These are phyloP conservation scores for Dryadula phaetusa DNA, from an alignment of 2,888 invertebrate genomes.

Conservation along the genomic window DNA sequence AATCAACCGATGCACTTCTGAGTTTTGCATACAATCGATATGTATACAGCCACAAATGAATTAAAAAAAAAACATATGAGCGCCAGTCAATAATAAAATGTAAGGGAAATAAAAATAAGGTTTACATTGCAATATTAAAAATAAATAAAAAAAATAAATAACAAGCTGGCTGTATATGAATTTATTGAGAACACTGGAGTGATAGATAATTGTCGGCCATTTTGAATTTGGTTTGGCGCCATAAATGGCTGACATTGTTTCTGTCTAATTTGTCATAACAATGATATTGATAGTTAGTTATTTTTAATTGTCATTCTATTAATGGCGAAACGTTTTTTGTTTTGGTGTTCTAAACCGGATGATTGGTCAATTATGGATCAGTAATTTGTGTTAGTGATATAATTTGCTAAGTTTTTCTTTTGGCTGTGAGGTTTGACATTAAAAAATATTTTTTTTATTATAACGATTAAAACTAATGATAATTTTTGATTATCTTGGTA, in stretches of 20 bases:
- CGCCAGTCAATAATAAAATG: slow-evolving; percentile 12
- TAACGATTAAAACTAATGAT: too few relatives aligned
- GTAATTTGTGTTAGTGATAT: slow-evolving; percentile 10
- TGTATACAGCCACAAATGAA: slow-evolving; percentile 22
- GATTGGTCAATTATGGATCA: slow-evolving; percentile 14
- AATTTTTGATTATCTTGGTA: too few relatives aligned
- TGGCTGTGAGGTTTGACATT: neutral
- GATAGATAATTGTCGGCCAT: slow-evolving; percentile 73
- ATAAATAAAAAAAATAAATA: slow-evolving; percentile 14
- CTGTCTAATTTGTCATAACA: slow-evolving; percentile 63
- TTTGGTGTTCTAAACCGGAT: slow-evolving; percentile 36
- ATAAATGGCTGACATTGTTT: slow-evolving; percentile 56
- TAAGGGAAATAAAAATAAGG: slow-evolving; percentile 4
- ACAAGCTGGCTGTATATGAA: slow-evolving; percentile 33
- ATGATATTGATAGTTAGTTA: slow-evolving; percentile 62
- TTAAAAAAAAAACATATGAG: neutral
- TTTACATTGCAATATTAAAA: slow-evolving; percentile 15
- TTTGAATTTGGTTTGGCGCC: slow-evolving; percentile 62
- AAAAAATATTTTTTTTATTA: neutral
- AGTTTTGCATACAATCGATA: slow-evolving; percentile 69
- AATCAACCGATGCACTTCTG: slow-evolving; percentile 54
- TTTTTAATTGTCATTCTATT: slow-evolving; percentile 55
- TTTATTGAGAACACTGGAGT: slow-evolving; percentile 51
- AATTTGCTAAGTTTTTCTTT: neutral
- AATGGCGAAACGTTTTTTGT: slow-evolving; percentile 47